Evolutionary conservation across 2,888 invertebrate genomes (phyloP).

Genomic region (Argynnis bischoffii): DNA sequence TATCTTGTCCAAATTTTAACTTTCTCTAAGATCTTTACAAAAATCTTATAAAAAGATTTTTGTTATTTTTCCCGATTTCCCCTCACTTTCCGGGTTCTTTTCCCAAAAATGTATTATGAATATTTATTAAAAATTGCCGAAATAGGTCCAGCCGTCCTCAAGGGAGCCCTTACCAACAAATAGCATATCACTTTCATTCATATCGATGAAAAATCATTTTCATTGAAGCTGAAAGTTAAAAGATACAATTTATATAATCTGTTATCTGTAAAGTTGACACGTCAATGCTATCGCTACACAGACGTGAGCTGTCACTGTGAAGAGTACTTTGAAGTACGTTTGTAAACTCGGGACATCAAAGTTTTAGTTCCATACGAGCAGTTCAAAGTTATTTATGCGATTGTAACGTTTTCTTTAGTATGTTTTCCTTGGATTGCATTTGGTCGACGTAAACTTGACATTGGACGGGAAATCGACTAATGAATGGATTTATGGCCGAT

Average conservation of each 20-base stretch:
- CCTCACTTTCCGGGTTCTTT: no score
- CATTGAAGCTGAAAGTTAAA: neutral
- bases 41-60: no score
- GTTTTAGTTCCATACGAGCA: slow-evolving; percentile 9
- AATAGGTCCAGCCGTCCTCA: no score
- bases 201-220: no score
- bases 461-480: slow-evolving; percentile 27
- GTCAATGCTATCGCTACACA: neutral
- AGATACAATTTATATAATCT: neutral
- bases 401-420: slow-evolving; percentile 13
- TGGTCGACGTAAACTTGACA: slow-evolving; percentile 35
- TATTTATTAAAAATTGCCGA: no score
- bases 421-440: slow-evolving; percentile 26
- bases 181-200: no score
- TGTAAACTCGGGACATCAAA: slow-evolving; percentile 18
- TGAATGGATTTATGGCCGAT: slow-evolving; percentile 28
- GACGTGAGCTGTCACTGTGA: slow-evolving; percentile 3
- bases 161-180: no score
- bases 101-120: no score
- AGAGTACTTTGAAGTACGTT: slow-evolving; percentile 14
- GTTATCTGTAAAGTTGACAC: slow-evolving; percentile 2
- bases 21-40: no score
- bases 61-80: no score
- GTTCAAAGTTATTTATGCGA: slow-evolving; percentile 18
- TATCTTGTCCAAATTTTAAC: no score